Evolutionary conservation across 2,113 vertebrate species (phyloP).

Genomic region (Dascyllus trimaculatus): DNA sequence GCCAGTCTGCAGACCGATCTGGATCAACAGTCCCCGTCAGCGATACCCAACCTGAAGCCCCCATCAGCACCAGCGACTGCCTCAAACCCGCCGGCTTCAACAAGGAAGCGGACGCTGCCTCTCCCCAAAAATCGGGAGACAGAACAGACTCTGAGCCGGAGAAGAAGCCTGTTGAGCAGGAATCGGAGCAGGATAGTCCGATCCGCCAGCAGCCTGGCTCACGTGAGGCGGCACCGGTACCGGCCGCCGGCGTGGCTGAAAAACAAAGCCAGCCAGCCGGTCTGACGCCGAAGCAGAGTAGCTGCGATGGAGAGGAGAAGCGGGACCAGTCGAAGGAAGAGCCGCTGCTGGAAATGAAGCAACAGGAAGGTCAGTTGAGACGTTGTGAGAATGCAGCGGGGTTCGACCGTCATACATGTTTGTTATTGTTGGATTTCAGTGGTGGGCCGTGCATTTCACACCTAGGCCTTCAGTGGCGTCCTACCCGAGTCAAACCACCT

Average conservation of each 20-base stretch:
- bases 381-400: neutral
- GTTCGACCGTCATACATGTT: too few relatives aligned
- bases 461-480: too few relatives aligned
- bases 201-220: conserved; percentile 39
- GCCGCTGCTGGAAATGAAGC: conserved; percentile 75
- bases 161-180: conserved; percentile 34
- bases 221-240: conserved; percentile 1
- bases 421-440: too few relatives aligned
- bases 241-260: neutral
- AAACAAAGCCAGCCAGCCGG: neutral
- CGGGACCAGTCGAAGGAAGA: conserved; percentile 88
- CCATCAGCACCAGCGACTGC: conserved; percentile 22
- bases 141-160: conserved; percentile 43
- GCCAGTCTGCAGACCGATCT: conserved; percentile 35
- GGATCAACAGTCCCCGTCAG: conserved; percentile 11
- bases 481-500: too few relatives aligned
- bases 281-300: conserved; percentile 20
- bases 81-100: conserved; percentile 18
- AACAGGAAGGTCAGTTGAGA: conserved; percentile 84
- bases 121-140: conserved; percentile 22
- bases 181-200: conserved; percentile 43
- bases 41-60: conserved; percentile 37
- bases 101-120: conserved; percentile 9
- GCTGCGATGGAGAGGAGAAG: conserved; percentile 83
- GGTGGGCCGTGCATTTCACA: too few relatives aligned